Evolutionary conservation across 2,113 vertebrate genomes (phyloP).

Genomic region (Dolichallabes microphthalmus): DNA sequence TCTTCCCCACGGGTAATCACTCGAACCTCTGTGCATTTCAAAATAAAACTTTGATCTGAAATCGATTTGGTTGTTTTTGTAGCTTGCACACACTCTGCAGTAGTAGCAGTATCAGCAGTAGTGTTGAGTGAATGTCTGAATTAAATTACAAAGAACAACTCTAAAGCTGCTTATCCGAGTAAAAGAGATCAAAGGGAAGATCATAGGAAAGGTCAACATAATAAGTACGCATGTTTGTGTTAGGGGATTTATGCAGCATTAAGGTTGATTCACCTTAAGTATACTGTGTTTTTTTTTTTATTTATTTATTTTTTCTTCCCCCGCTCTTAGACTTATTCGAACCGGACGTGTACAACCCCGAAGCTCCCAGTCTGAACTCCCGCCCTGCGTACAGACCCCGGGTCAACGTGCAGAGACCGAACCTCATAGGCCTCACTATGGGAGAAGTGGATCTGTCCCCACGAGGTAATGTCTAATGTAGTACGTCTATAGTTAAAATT

Average conservation of each 20-base stretch:
- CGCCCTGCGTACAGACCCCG: constrained; percentile 92
- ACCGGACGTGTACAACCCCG: constrained; percentile 94
- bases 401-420: constrained; percentile 91
- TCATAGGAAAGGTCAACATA: too few species aligned
- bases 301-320: constrained; percentile 55
- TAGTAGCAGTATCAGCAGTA: too few species aligned
- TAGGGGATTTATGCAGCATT: background rate
- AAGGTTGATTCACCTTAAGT: background rate
- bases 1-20: constrained; percentile 82
- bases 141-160: background rate
- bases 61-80: background rate
- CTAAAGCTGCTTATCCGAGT: background rate
- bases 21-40: background rate
- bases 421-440: constrained; percentile 95
- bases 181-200: background rate
- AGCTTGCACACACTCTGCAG: background rate
- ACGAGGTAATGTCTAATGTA: constrained; percentile 76
- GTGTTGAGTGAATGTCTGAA: background rate
- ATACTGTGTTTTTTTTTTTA: constrained; percentile 40
- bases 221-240: background rate
- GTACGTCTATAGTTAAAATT: too few species aligned
- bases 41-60: background rate
- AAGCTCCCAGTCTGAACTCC: constrained; percentile 94
- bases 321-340: constrained; percentile 84
- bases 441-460: constrained; percentile 88